Percentiles rank a stretch among this genome's conserved stretches.
phyloP scores from a whole-genome alignment of 2,888 invertebrate genomes.

The Ectemnius cavifrons region DNA sequence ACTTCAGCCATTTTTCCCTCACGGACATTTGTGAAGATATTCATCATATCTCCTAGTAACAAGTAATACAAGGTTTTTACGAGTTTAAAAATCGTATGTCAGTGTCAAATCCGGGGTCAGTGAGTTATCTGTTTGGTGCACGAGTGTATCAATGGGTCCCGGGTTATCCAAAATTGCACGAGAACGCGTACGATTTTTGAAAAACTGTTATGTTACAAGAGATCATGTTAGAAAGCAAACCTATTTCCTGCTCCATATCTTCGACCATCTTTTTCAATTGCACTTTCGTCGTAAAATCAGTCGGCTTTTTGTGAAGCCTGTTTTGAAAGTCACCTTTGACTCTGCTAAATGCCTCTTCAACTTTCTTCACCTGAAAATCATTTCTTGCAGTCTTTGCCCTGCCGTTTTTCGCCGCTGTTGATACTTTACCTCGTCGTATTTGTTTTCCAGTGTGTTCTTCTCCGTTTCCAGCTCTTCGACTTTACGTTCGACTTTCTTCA shows the following conservation, averaged over 20 bases:
- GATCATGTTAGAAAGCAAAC: constrained; percentile 73
- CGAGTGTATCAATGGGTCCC: neutral
- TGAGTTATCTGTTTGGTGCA: neutral
- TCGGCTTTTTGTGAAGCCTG: constrained; percentile 86
- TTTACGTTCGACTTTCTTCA: constrained; percentile 96
- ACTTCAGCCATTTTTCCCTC: constrained; percentile 67
- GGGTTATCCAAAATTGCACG: neutral
- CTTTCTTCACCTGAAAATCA: constrained; percentile 76
- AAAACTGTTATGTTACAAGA: too few relatives aligned
- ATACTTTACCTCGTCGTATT: constrained; percentile 80
- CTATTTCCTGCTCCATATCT: constrained; percentile 92
- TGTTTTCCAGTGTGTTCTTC: constrained; percentile 86
- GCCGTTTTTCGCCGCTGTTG: neutral
- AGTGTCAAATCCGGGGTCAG: neutral
- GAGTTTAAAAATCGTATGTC: neutral
- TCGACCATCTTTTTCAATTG: constrained; percentile 91
- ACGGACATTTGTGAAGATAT: constrained; percentile 66
- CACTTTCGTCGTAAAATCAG: constrained; percentile 85
- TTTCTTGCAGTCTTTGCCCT: neutral
- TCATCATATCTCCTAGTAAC: constrained; percentile 67
- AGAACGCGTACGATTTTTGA: too few relatives aligned
- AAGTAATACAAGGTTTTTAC: constrained; percentile 13
- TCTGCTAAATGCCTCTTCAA: constrained; percentile 83
- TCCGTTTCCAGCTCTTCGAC: constrained; percentile 93
- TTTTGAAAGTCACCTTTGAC: constrained; percentile 84